phyloP scores from a whole-genome alignment of 1,140 invertebrate genomes.

The Brachionus sp. region DNA sequence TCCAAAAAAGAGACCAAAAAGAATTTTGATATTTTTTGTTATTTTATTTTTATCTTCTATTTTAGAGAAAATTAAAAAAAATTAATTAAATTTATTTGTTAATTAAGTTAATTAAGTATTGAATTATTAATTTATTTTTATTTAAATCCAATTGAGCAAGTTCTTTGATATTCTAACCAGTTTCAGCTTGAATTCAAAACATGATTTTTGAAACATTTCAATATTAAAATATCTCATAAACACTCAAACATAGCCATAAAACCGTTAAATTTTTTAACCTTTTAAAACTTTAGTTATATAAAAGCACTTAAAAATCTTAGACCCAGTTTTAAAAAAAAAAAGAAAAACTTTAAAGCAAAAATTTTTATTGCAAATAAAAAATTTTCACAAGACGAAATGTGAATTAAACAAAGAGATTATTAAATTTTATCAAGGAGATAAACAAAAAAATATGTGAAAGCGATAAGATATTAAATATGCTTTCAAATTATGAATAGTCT shows the following conservation, averaged over 20 bases:
- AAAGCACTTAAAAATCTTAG: not conserved
- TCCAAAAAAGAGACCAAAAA: too few relatives aligned
- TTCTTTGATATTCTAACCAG: not conserved
- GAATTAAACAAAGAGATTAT: not conserved
- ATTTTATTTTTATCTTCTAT: too few relatives aligned
- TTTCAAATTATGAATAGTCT: not conserved
- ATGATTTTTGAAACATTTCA: slow-evolving; percentile 5
- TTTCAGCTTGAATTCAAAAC: not conserved
- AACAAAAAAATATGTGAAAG: not conserved
- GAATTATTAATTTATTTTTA: not conserved
- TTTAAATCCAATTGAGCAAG: too few relatives aligned
- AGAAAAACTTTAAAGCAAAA: not conserved
- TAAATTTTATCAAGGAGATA: not conserved
- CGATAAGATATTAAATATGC: not conserved
- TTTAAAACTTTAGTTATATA: not conserved
- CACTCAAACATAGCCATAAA: not conserved
- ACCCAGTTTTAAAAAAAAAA: too few relatives aligned
- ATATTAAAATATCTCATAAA: not conserved
- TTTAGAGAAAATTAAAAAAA: too few relatives aligned
- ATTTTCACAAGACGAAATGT: not conserved
- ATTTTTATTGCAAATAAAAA: not conserved
- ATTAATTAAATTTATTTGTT: too few relatives aligned
- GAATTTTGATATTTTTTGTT: too few relatives aligned
- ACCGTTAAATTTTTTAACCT: not conserved
- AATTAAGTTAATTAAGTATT: too few relatives aligned